Evolutionary conservation across 2,113 vertebrate genomes (phyloP), one percentile per base, ranked within the genome.

Genomic region (Actenoides hombroni): DNA sequence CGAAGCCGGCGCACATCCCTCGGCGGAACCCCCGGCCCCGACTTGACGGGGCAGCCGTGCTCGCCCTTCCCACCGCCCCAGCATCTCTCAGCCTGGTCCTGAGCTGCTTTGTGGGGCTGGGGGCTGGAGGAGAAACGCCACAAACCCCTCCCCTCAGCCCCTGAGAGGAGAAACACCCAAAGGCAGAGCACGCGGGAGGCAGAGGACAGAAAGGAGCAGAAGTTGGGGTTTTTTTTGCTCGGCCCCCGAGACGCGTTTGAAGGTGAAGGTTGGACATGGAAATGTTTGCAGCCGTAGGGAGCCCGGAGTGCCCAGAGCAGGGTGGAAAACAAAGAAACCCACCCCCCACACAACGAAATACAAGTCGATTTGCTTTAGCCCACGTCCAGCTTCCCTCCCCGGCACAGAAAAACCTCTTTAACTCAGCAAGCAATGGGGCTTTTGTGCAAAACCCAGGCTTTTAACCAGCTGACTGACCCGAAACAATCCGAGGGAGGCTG

Each of bases 301-400:
- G 59, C 40, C 37, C 84, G n/a, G 48, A 24, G 16, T 92, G 86
- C 76, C 83, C 84, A 39, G 46, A 44, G 64, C 68, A 28, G 56
- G 39, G 61, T 3, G 28, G n/a, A 91, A 82, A 92, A 93, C 90
- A 91, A 94, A 90, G 86, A 78, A 90, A 87, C 37, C 40, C 93
- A 60, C 53, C 67, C 86, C 86, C 79, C 42, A 53, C 77, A 14
- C 24, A 81, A 89, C 37, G 77, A 95, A 96, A 91, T 21, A 23
- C 76, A 69, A 83, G 86, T 91, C 91, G 77, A 80, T 91, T 95
- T 92, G 83, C 77, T 92, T 91, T 77, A 95, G 90, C 81, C 44
- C 0, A 0, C 20, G 51, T 59, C 82, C 94, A 91, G 0, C 53
- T 96, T 90, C 82, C 26, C 57, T 73, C 76, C 16, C 63, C 10